Percentiles rank a stretch among this genome's conserved stretches.
phyloP scores from a whole-genome alignment of 2,797 vertebrate species.

The Limnodromus scolopaceus region DNA sequence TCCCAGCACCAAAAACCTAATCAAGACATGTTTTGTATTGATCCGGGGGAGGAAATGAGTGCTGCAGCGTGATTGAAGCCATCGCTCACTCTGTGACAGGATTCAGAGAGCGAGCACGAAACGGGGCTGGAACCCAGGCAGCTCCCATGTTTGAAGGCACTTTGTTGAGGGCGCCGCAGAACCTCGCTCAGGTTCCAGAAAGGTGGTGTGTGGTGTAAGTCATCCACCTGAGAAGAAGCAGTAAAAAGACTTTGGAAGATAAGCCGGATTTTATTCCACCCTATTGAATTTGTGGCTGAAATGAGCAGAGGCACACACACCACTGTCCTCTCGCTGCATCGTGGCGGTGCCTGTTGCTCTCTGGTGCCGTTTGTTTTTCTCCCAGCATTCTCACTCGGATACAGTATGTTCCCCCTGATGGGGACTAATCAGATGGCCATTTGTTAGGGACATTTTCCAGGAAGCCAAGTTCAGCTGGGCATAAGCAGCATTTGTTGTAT shows the following conservation, averaged over 20 bases:
- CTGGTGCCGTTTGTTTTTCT: constrained; percentile 4
- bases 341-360: background rate
- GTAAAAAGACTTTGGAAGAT: background rate
- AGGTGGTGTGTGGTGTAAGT: background rate
- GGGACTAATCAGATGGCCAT: background rate
- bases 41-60: constrained; percentile 23
- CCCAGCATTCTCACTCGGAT: background rate
- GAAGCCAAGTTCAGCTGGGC: constrained; percentile 1
- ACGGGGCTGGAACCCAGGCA: background rate
- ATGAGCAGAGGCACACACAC: background rate
- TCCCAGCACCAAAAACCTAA: constrained; percentile 8
- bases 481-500: constrained; percentile 33
- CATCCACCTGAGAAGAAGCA: constrained; percentile 15
- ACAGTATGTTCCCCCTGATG: background rate
- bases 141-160: background rate
- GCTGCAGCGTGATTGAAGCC: constrained; percentile 39
- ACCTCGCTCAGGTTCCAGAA: background rate
- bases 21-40: constrained; percentile 30
- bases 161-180: constrained; percentile 11
- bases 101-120: background rate
- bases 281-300: background rate
- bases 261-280: background rate
- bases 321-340: background rate
- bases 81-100: constrained; percentile 39
- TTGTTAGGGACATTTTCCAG: background rate